phyloP scores from a whole-genome alignment of 2,888 invertebrate species.

The Heliothis peltigera region DNA sequence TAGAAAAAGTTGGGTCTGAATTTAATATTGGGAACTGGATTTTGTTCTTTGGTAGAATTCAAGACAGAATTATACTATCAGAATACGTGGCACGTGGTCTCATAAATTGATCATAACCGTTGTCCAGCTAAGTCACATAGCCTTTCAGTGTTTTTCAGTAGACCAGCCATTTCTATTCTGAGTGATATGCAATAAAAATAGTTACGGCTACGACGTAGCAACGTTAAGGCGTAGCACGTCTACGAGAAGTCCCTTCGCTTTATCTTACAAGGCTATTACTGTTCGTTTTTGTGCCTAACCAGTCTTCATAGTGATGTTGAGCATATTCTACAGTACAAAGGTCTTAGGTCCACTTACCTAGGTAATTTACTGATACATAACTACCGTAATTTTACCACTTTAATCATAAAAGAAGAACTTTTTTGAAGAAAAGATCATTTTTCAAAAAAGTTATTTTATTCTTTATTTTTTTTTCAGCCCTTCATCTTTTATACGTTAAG shows the following conservation, averaged over 20 bases:
- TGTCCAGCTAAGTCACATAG: background rate
- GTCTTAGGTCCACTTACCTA: background rate
- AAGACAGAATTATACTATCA: background rate
- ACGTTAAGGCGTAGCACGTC: conserved; percentile 52
- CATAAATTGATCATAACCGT: no score
- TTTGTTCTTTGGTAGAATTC: conserved; percentile 4
- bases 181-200: conserved; percentile 37
- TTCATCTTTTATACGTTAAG: no score
- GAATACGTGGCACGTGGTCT: no score
- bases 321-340: conserved; percentile 12
- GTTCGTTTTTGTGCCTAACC: conserved; percentile 20
- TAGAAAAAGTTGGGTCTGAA: conserved; percentile 19
- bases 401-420: no score
- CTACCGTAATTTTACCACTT: no score
- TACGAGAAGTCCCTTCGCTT: conserved; percentile 39
- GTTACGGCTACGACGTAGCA: conserved; percentile 29
- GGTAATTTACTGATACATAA: background rate
- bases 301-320: conserved; percentile 24
- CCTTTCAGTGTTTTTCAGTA: conserved; percentile 2
- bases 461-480: no score
- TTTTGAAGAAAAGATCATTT: no score
- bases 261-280: conserved; percentile 33
- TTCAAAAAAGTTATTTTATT: no score
- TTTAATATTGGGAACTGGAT: conserved; percentile 6
- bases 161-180: conserved; percentile 7